Percentiles rank a stretch among this genome's conserved stretches.
Evolutionary conservation across 2,888 invertebrate genomes (phyloP).

Genomic region (Andrena trimmerana): DNA sequence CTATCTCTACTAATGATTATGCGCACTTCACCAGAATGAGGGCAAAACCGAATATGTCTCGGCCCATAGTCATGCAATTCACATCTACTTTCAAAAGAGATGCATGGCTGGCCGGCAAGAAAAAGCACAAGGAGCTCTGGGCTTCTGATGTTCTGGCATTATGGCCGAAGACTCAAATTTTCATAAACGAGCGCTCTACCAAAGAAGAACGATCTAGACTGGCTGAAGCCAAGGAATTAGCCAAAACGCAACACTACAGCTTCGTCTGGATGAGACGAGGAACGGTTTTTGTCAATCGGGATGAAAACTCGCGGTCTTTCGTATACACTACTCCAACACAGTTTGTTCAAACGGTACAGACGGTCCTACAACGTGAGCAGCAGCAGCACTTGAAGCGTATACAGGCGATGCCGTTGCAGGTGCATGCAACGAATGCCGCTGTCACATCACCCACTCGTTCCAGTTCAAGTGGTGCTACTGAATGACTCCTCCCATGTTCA

Average conservation of each 20-base stretch:
- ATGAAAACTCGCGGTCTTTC: background rate
- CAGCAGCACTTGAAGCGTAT: no score
- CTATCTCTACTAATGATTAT: background rate
- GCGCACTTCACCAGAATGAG: background rate
- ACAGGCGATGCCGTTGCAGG: no score
- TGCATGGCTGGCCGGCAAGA: background rate
- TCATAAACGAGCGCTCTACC: background rate
- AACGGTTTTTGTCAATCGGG: background rate
- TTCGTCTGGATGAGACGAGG: background rate
- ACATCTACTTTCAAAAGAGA: background rate
- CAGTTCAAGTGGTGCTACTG: no score
- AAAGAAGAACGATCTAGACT: background rate
- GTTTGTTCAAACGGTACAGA: background rate
- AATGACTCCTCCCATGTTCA: no score
- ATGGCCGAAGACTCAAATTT: background rate
- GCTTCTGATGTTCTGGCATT: background rate
- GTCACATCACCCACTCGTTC: no score
- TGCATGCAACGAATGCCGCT: no score
- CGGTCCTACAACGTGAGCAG: background rate
- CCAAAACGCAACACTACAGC: background rate
- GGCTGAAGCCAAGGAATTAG: background rate
- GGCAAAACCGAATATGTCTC: background rate
- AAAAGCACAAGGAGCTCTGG: background rate
- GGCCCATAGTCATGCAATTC: background rate
- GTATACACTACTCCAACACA: background rate